A percentile compares a stretch with the other conserved stretches of the same genome.
Evolutionary conservation across 2,888 invertebrate species (phyloP).

Genomic region (Eucriotettix oculatus): DNA sequence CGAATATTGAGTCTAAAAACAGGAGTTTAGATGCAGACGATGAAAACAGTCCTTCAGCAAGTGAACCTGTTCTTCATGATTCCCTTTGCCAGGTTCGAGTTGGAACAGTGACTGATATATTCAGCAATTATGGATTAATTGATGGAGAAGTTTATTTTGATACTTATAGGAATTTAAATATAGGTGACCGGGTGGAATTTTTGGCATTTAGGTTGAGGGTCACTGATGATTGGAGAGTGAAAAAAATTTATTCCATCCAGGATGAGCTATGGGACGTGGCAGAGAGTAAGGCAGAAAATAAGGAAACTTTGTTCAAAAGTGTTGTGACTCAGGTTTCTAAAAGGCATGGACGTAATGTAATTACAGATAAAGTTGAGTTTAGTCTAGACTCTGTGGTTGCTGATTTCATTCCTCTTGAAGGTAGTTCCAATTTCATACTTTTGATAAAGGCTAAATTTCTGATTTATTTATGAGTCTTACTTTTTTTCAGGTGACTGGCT

Average conservation of each 20-base stretch:
- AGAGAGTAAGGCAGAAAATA: not conserved
- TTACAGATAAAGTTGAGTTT: conserved; percentile 35
- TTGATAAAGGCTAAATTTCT: not conserved
- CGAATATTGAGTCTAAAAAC: not conserved
- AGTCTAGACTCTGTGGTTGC: conserved; percentile 42
- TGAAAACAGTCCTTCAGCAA: not conserved
- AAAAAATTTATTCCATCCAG: conserved; percentile 37
- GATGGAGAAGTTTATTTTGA: conserved; percentile 41
- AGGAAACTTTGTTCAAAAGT: conserved; percentile 11
- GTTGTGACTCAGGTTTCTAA: conserved; percentile 26
- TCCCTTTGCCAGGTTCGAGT: conserved; percentile 9
- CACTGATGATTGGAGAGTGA: conserved; percentile 31
- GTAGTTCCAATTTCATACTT: not conserved
- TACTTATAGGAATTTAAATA: conserved; percentile 24
- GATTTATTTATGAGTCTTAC: not conserved
- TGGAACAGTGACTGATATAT: conserved; percentile 44
- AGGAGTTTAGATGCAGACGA: not conserved
- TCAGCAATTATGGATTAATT: conserved; percentile 34
- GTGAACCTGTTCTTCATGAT: not conserved
- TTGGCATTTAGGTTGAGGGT: conserved; percentile 31
- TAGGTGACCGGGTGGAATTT: conserved; percentile 39
- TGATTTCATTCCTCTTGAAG: conserved; percentile 27
- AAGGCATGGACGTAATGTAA: conserved; percentile 25
- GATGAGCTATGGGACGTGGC: conserved; percentile 32
- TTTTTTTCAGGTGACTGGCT: conserved; percentile 36